Conservation (phyloP, 2,113 vertebrate species). For the Rhinichthys klamathensis region DNA sequence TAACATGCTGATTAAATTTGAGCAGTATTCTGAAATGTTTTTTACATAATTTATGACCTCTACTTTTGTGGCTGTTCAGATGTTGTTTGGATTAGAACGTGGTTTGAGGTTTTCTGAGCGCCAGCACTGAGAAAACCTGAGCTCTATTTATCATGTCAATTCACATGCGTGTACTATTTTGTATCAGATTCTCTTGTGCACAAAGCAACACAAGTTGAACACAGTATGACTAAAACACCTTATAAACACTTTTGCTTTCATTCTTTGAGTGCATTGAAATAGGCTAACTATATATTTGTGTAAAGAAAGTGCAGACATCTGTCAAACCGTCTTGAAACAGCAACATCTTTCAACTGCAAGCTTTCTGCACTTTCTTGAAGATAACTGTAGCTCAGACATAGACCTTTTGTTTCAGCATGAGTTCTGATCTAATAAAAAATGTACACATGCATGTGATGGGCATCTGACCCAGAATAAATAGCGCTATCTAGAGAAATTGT, state of each 20-base stretch:
- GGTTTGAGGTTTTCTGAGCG: constrained; percentile 6
- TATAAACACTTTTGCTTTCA: not conserved
- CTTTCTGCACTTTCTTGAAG: not conserved
- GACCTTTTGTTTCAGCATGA: not conserved
- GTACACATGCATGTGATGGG: not conserved
- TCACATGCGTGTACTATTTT: not conserved
- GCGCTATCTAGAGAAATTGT: not conserved
- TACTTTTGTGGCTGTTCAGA: not conserved
- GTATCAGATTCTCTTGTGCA: not conserved
- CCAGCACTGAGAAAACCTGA: not conserved
- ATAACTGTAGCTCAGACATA: not conserved
- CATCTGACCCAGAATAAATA: not conserved
- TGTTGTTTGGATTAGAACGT: not conserved
- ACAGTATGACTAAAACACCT: not conserved
- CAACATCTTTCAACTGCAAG: not conserved
- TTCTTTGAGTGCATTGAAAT: not conserved
- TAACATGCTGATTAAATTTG: not conserved
- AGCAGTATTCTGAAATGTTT: not conserved
- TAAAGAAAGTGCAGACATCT: not conserved
- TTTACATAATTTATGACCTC: not conserved
- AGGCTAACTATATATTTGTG: not conserved
- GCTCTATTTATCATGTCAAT: not conserved
- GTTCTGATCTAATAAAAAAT: not conserved
- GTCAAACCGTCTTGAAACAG: not conserved
- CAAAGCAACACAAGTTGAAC: not conserved